Percentiles rank a stretch among this genome's conserved stretches.
Conservation (phyloP, 2,888 invertebrate genomes). For the Mycogona germanica region DNA sequence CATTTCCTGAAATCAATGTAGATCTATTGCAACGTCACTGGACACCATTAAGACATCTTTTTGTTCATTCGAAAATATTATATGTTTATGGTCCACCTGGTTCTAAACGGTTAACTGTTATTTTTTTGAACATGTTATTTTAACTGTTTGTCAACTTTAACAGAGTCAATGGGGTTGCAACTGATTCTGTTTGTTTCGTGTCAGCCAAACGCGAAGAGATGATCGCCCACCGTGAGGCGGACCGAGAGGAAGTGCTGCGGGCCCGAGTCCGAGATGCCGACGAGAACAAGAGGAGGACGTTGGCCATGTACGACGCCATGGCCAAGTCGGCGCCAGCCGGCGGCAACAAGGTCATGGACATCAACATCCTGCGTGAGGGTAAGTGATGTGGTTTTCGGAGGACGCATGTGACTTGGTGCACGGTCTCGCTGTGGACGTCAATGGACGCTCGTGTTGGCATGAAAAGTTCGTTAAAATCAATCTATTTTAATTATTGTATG, state of each 20-base stretch:
- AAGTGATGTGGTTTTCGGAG: too few relatives aligned
- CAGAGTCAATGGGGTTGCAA: too few relatives aligned
- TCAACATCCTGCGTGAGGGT: slow-evolving; percentile 23
- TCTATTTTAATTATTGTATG: too few relatives aligned
- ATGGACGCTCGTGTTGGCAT: too few relatives aligned
- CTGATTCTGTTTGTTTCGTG: too few relatives aligned
- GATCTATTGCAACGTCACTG: too few relatives aligned
- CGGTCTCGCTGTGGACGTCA: too few relatives aligned
- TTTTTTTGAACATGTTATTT: neutral
- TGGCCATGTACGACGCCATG: slow-evolving; percentile 32
- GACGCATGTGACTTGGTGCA: too few relatives aligned
- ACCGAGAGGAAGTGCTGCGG: slow-evolving; percentile 25
- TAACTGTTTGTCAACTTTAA: neutral
- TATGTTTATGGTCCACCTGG: neutral
- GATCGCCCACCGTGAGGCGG: slow-evolving; percentile 24
- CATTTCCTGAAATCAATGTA: too few relatives aligned
- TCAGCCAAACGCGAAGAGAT: slow-evolving; percentile 25
- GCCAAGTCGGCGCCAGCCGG: slow-evolving; percentile 28
- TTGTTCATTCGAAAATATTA: too few relatives aligned
- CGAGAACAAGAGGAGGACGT: slow-evolving; percentile 31
- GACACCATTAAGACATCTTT: too few relatives aligned
- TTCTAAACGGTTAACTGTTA: neutral
- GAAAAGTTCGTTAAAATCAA: too few relatives aligned
- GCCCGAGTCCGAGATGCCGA: slow-evolving; percentile 30
- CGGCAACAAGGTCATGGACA: slow-evolving; percentile 24